Evolutionary conservation across 2,113 vertebrate genomes (phyloP).

Genomic region (Bos indicus): DNA sequence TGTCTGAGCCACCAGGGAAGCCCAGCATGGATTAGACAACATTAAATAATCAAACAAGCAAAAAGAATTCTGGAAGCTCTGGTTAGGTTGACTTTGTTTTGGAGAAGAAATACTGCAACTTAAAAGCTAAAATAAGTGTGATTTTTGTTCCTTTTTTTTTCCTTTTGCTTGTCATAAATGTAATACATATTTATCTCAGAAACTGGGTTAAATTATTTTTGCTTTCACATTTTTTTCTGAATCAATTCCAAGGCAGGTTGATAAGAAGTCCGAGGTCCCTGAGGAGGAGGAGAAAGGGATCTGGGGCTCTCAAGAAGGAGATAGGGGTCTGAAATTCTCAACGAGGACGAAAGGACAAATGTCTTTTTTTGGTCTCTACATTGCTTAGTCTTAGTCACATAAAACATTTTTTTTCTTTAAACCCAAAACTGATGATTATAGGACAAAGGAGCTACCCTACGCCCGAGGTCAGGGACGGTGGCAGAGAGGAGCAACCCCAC

Average conservation of each 20-base stretch:
- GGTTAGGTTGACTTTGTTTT: not conserved
- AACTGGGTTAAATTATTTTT: not conserved
- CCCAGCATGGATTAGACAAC: not conserved
- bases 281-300: not conserved
- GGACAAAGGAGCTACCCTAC: not conserved
- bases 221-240: not conserved
- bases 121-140: not conserved
- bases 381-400: not conserved
- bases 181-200: not conserved
- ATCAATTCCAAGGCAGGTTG: not conserved
- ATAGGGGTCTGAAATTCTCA: not conserved
- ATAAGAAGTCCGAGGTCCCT: not conserved
- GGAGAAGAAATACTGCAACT: not conserved
- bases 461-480: accelerated
- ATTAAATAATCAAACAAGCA: not conserved
- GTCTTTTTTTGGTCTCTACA: not conserved
- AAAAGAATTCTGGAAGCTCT: not conserved
- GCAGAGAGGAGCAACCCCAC: accelerated
- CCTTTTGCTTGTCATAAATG: not conserved
- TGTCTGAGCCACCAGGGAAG: too few species aligned
- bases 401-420: not conserved
- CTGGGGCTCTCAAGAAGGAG: too few species aligned
- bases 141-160: not conserved
- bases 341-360: not conserved
- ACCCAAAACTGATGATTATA: not conserved